phyloP scores from a whole-genome alignment of 1,140 invertebrate genomes.

The Oppia nitens region DNA sequence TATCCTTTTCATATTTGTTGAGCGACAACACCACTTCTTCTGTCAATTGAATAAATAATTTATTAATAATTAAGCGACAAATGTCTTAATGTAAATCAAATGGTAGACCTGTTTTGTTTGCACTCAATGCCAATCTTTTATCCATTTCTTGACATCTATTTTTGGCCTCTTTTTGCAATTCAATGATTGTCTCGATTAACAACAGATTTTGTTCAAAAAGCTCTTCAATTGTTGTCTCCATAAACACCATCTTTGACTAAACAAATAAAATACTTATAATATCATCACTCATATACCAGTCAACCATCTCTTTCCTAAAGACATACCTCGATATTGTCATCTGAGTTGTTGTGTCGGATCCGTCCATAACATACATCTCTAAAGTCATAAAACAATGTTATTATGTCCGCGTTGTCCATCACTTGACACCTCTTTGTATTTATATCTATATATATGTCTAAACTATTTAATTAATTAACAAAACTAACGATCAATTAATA shows the following conservation, averaged over 20 bases:
- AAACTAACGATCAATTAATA: no score
- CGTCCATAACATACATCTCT: not conserved
- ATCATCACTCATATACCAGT: no score
- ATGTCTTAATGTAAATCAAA: no score
- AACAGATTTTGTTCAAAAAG: slow-evolving; percentile 11
- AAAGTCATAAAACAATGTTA: not conserved
- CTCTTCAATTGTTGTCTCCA: slow-evolving; percentile 5
- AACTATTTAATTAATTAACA: no score
- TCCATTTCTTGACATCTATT: not conserved
- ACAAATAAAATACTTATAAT: no score
- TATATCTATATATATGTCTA: no score
- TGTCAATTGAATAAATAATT: no score
- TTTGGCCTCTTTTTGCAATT: slow-evolving; percentile 5
- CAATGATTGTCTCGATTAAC: slow-evolving; percentile 8
- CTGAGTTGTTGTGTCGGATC: not conserved
- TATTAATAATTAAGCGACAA: no score
- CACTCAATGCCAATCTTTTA: not conserved
- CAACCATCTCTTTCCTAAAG: no score
- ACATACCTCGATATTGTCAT: no score
- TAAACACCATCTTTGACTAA: slow-evolving; percentile 3
- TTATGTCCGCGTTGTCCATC: not conserved
- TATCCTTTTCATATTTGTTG: not conserved
- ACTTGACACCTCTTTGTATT: not conserved
- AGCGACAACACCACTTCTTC: not conserved
- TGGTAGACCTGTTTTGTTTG: not conserved